These are phyloP conservation scores for Pectinophora gossypiella DNA, from an alignment of 1,140 invertebrate genomes.

Conservation along the genomic window DNA sequence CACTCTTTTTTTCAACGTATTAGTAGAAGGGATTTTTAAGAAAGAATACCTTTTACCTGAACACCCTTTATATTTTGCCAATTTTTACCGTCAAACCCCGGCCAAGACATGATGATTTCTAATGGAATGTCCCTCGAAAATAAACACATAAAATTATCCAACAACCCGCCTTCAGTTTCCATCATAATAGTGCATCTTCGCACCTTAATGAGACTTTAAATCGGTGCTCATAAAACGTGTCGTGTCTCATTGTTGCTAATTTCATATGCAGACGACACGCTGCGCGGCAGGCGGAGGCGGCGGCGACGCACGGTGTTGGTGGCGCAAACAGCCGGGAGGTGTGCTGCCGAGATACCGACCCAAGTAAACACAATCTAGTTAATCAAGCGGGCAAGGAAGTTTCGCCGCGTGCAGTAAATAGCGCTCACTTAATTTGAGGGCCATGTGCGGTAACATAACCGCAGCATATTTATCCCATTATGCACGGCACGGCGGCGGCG, in stretches of 20 bases:
- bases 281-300: not conserved
- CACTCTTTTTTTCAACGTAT: slow-evolving; percentile 38
- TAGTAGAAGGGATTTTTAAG: slow-evolving; percentile 26
- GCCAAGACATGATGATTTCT: too few relatives aligned
- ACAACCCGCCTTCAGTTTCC: not conserved
- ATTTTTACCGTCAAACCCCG: too few relatives aligned
- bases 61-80: too few relatives aligned
- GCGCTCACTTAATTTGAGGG: slow-evolving; percentile 67
- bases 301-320: not conserved
- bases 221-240: slow-evolving; percentile 9
- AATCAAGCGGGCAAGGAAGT: slow-evolving; percentile 59
- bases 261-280: slow-evolving; percentile 14
- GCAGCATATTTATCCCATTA: slow-evolving; percentile 74
- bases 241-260: slow-evolving; percentile 13
- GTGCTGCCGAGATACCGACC: not conserved
- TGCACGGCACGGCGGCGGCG: slow-evolving; percentile 51
- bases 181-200: slow-evolving; percentile 1
- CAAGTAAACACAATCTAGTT: slow-evolving; percentile 53
- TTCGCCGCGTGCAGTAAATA: slow-evolving; percentile 58
- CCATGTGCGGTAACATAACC: slow-evolving; percentile 69
- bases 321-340: slow-evolving; percentile 13
- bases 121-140: too few relatives aligned
- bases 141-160: not conserved
- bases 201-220: slow-evolving; percentile 7
- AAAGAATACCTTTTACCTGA: too few relatives aligned